Conservation (phyloP, 2,113 vertebrate species). For the Penelope pileata region DNA sequence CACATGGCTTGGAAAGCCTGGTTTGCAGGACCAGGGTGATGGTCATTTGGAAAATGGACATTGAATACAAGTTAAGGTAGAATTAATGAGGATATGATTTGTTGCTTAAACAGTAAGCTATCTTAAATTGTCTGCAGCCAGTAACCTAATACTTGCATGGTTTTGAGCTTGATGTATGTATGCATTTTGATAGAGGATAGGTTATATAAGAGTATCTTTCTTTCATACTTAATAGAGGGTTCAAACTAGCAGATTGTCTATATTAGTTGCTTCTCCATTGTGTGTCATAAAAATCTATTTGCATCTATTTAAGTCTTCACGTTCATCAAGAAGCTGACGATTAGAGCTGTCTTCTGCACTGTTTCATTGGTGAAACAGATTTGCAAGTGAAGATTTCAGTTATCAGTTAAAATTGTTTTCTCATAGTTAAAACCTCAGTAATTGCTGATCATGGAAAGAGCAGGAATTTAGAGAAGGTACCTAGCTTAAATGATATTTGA, state of each 20-base stretch:
- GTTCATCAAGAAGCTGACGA: neutral
- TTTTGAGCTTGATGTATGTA: neutral
- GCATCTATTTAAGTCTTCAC: neutral
- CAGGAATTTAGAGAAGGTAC: neutral
- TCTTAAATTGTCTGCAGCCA: neutral
- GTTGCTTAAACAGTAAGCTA: neutral
- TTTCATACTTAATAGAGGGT: neutral
- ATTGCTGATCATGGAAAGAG: neutral
- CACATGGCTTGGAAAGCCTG: neutral
- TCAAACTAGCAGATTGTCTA: neutral
- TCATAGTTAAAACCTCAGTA: neutral
- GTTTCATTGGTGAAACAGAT: neutral
- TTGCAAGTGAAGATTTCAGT: neutral
- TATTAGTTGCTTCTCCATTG: neutral
- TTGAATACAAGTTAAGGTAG: neutral
- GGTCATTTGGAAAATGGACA: neutral
- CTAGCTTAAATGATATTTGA: neutral
- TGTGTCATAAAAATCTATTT: neutral
- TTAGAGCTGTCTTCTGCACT: neutral
- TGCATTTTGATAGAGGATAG: neutral
- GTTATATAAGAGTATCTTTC: neutral
- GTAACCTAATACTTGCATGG: neutral
- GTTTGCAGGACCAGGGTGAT: neutral
- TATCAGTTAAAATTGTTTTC: neutral
- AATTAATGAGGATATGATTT: neutral